Percentiles rank a stretch among this genome's conserved stretches.
Evolutionary conservation across 92 coral and sea anemone species (phyloP).

Genomic region (Phenganax subtilis): DNA sequence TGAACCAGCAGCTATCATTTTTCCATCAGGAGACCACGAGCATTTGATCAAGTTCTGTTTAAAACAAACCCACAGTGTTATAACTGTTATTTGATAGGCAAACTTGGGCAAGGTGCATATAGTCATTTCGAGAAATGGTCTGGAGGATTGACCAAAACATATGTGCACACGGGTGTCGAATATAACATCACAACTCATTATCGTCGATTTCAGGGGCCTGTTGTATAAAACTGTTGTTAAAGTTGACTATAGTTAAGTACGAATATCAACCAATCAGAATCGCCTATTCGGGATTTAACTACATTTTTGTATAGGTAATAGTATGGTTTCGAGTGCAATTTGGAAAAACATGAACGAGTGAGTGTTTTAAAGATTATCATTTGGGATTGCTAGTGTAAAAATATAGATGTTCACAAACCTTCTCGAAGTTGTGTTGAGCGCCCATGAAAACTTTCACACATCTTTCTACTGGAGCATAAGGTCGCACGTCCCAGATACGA

Average conservation of each 20-base stretch:
- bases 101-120: background rate
- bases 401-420: slow-evolving; percentile 46
- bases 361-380: too few species aligned
- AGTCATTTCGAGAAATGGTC: too few species aligned
- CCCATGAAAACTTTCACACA: slow-evolving; percentile 95
- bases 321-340: too few species aligned
- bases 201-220: background rate
- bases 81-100: background rate
- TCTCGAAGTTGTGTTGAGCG: slow-evolving; percentile 95
- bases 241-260: too few species aligned
- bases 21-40: slow-evolving; percentile 95
- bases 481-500: slow-evolving; percentile 99
- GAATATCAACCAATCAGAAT: too few species aligned
- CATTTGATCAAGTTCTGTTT: slow-evolving; percentile 82
- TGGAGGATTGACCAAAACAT: too few species aligned
- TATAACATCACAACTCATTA: background rate
- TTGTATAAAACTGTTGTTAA: too few species aligned
- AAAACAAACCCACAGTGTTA: slow-evolving; percentile 3
- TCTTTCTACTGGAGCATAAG: slow-evolving; percentile 95
- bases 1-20: slow-evolving; percentile 96
- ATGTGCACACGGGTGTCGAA: too few species aligned
- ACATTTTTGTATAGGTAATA: too few species aligned
- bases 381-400: too few species aligned
- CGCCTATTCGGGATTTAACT: too few species aligned
- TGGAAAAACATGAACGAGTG: too few species aligned